A percentile compares a stretch with the other conserved stretches of the same genome.
phyloP scores from a whole-genome alignment of 2,888 invertebrate species.

The Odiellus spinosus region DNA sequence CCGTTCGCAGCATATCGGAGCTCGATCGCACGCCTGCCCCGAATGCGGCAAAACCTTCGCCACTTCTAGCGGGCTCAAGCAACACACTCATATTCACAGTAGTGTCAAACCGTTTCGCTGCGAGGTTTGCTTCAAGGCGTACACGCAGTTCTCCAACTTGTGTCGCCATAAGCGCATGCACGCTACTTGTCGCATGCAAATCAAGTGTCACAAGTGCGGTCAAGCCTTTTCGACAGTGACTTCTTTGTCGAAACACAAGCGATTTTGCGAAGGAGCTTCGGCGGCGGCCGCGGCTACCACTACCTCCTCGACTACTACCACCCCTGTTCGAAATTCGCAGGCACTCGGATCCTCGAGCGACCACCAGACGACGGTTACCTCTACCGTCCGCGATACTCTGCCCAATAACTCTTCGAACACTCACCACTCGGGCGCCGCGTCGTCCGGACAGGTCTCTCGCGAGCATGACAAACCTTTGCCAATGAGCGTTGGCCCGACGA shows the following conservation, averaged over 20 bases:
- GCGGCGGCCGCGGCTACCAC: conserved; percentile 8
- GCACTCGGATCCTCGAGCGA: neutral
- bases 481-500: conserved; percentile 13
- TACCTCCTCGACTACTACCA: conserved; percentile 5
- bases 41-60: conserved; percentile 99
- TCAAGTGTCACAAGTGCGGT: conserved; percentile 85
- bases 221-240: conserved; percentile 83
- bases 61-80: conserved; percentile 92
- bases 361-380: neutral
- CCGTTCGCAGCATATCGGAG: conserved; percentile 85
- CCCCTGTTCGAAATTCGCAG: conserved; percentile 5
- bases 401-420: neutral
- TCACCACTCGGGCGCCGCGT: neutral
- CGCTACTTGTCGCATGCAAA: conserved; percentile 79
- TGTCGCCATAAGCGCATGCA: conserved; percentile 99
- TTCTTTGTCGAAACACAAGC: conserved; percentile 83
- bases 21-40: conserved; percentile 88
- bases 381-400: neutral
- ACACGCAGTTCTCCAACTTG: conserved; percentile 97
- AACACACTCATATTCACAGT: conserved; percentile 97
- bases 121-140: conserved; percentile 82
- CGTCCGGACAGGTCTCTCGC: neutral
- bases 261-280: conserved; percentile 69
- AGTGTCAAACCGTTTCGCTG: conserved; percentile 89
- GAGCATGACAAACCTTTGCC: conserved; percentile 14